Base-by-base conservation (phyloP, 2,797 vertebrate species). In the Phoeniculus purpureus region DNA sequence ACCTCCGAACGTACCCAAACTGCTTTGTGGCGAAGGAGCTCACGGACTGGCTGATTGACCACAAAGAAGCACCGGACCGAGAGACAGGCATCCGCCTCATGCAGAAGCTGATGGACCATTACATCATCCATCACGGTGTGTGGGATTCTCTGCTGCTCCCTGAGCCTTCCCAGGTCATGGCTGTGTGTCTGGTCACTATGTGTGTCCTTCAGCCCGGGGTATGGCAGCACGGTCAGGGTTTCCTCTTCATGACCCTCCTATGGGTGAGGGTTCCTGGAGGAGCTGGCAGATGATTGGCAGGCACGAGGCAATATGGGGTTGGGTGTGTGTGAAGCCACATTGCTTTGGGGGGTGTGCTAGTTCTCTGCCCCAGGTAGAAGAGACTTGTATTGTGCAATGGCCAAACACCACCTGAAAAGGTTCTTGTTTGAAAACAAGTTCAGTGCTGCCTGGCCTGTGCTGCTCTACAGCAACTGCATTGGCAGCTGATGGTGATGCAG, bases 21-120 rank as follows among this genome's bases (percentile, higher is more conserved):
- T 98, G 98, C 95, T 98, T 99, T 8, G 97, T 98, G 91, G 98
- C 98, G 2, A 98, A 98, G 95, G 98, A 99, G 93, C 96, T 98
- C 5, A 97, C 97, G 1, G 98, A 98, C 93, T 99, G 98, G 98
- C 96, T 99, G 3, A 92, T 98, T 3, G 97, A 97, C 81, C 98
- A 98, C 85, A 98, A 98, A 81, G 98, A 99, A 71, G 98, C 98
- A 5, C 97, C 97, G 1, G 98, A 99, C 72, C 96, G 98, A 58
- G 95, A 95, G 31, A 98, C 97, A 1, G 98, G 97, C 8, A 97
- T 98, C 67, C 93, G 96, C 73, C 97, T 99, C 43, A 97, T 98
- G 98, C 98, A 99, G 96, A 98, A 98, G 74, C 97, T 99, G 17
- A 98, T 99, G 98, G 98, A 98, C 67, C 97, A 98, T 45, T 97